phyloP scores from a whole-genome alignment of 2,113 vertebrate genomes.

The Romanogobio albipinnatus region DNA sequence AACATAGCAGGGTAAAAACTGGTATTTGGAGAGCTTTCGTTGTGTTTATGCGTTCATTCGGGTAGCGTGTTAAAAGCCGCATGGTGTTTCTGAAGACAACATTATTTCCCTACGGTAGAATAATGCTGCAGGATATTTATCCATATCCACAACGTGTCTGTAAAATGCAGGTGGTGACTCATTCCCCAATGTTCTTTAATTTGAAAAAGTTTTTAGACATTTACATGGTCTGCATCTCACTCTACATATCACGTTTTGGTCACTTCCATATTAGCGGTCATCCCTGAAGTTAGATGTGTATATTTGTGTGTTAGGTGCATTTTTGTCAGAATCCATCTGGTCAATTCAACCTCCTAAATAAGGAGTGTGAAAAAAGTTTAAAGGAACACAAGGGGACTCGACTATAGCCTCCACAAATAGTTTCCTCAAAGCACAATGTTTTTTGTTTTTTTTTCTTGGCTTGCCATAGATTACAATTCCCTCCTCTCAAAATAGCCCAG shows the following conservation, averaged over 20 bases:
- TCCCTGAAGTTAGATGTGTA: neutral
- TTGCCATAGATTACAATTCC: neutral
- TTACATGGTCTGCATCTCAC: neutral
- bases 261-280: neutral
- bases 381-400: slow-evolving; percentile 9
- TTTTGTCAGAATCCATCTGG: slow-evolving; percentile 12
- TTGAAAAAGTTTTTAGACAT: neutral
- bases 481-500: slow-evolving; percentile 25
- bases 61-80: neutral
- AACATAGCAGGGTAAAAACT: neutral
- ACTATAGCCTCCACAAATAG: neutral
- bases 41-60: neutral
- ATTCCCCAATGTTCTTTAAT: neutral
- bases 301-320: slow-evolving; percentile 5
- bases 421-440: neutral
- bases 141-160: neutral
- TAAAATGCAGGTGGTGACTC: neutral
- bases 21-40: slow-evolving; percentile 1
- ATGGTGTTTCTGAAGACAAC: neutral
- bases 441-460: neutral
- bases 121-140: slow-evolving; percentile 14
- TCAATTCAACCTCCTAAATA: slow-evolving; percentile 12
- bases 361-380: slow-evolving; percentile 8
- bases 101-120: neutral
- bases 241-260: neutral